phyloP scores from a whole-genome alignment of 1,140 invertebrate species.

The Bicyclus anynana region DNA sequence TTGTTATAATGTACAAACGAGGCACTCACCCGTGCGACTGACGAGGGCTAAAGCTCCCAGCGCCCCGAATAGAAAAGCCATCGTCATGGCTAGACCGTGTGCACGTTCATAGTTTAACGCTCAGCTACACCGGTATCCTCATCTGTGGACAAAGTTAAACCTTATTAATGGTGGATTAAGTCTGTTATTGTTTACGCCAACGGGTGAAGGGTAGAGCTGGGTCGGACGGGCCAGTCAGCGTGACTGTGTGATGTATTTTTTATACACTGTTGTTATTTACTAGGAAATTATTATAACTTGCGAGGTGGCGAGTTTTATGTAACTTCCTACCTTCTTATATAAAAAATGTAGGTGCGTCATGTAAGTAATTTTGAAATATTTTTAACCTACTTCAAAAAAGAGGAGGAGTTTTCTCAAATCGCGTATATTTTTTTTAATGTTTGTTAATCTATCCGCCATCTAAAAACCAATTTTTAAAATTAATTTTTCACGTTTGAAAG shows the following conservation, averaged over 20 bases:
- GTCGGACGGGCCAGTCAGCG: not conserved
- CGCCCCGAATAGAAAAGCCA: conserved; percentile 45
- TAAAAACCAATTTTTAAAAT: too few relatives aligned
- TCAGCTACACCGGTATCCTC: conserved; percentile 18
- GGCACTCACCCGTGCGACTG: conserved; percentile 47
- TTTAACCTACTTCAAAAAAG: too few relatives aligned
- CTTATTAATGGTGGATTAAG: conserved; percentile 17
- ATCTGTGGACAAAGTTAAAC: conserved; percentile 43
- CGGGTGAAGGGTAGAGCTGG: not conserved
- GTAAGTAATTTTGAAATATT: too few relatives aligned
- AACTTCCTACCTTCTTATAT: too few relatives aligned
- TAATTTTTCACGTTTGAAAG: too few relatives aligned
- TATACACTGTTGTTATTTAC: not conserved
- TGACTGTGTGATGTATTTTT: not conserved
- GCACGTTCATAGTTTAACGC: conserved; percentile 46
- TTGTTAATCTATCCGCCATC: too few relatives aligned
- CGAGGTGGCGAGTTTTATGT: too few relatives aligned
- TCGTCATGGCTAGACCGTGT: conserved; percentile 47
- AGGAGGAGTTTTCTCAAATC: too few relatives aligned
- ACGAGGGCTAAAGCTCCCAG: conserved; percentile 51
- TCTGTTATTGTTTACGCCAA: not conserved
- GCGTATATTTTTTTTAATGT: too few relatives aligned
- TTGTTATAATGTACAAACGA: not conserved
- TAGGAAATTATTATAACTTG: too few relatives aligned
- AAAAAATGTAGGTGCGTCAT: too few relatives aligned